These are phyloP conservation scores for Berghia stephanieae DNA, from an alignment of 1,140 invertebrate species.

Conservation along the genomic window DNA sequence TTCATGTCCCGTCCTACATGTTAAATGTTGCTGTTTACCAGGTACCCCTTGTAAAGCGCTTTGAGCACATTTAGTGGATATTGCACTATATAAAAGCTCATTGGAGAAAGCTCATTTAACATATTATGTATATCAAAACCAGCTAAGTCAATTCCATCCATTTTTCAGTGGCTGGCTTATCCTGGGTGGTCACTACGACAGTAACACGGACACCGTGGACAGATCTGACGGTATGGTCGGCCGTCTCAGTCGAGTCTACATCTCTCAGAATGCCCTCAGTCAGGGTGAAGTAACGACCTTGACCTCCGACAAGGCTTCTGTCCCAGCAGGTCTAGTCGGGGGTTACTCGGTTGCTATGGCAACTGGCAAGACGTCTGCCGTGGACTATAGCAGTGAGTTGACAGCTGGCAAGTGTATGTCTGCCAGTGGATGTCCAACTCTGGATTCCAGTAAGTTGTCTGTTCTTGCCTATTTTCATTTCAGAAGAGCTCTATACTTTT, in stretches of 20 bases:
- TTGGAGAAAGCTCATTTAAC: no score
- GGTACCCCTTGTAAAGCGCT: no score
- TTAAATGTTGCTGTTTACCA: no score
- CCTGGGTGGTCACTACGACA: constrained; percentile 17
- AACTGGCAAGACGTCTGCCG: constrained; percentile 13
- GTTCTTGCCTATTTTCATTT: no score
- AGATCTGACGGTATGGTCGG: constrained; percentile 16
- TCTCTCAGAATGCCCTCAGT: neutral
- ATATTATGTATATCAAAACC: no score
- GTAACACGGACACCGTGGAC: neutral
- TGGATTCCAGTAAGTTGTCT: constrained; percentile 1
- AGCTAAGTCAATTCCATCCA: no score
- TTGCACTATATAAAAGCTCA: no score
- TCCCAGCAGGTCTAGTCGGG: neutral
- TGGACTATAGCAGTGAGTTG: constrained; percentile 27
- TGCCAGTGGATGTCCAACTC: neutral
- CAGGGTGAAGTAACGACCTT: neutral
- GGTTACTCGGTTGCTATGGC: constrained; percentile 21
- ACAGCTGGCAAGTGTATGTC: neutral
- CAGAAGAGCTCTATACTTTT: no score
- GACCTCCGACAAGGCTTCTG: neutral
- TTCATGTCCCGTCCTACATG: no score
- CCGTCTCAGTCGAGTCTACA: constrained; percentile 13
- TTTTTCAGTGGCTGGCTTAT: constrained; percentile 26
- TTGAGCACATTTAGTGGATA: no score